Conservation (phyloP, 2,113 vertebrate genomes). For the Melanerpes formicivorus region DNA sequence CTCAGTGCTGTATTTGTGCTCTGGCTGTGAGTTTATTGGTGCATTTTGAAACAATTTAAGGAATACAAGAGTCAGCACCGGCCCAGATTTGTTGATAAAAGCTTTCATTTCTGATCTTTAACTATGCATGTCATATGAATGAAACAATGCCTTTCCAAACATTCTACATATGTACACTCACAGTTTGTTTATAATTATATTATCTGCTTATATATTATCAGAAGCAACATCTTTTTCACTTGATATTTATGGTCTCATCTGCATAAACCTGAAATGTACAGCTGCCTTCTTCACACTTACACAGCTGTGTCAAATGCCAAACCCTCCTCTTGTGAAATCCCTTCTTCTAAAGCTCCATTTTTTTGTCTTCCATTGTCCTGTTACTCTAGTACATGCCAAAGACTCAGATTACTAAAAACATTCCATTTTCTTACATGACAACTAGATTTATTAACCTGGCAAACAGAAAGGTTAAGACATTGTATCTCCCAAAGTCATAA, state of each 20-base stretch:
- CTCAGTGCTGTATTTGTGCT: neutral
- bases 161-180: neutral
- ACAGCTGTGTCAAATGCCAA: neutral
- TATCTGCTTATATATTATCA: neutral
- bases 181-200: neutral
- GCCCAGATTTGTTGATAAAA: neutral
- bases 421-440: neutral
- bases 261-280: neutral
- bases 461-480: neutral
- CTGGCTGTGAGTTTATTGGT: slow-evolving; percentile 1
- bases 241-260: neutral
- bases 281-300: neutral
- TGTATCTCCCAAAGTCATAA: neutral
- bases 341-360: neutral
- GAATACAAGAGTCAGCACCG: neutral
- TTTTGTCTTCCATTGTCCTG: neutral
- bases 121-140: neutral
- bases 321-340: neutral
- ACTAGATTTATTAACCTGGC: neutral
- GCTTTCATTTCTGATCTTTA: slow-evolving; percentile 14
- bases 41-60: slow-evolving; percentile 7
- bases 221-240: neutral
- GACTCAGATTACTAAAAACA: neutral
- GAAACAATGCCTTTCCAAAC: neutral
- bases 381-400: neutral